Evolutionary conservation across 2,888 invertebrate species (phyloP).

Genomic region (Leucophora obtusa): DNA sequence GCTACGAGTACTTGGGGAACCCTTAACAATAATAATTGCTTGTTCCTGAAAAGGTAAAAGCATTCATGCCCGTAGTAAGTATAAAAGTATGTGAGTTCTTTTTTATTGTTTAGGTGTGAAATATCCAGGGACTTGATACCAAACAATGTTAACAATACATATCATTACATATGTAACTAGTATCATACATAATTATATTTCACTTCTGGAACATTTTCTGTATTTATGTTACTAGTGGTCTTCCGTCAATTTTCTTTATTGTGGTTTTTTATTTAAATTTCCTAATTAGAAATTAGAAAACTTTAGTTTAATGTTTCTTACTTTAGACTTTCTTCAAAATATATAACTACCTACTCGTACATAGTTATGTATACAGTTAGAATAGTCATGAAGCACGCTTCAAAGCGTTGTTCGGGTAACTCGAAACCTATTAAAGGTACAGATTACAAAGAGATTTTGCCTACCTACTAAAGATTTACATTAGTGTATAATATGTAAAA

Average conservation of each 20-base stretch:
- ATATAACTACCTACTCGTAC: slow-evolving; percentile 8
- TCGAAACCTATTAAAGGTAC: slow-evolving; percentile 67
- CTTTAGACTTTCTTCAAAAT: slow-evolving; percentile 10
- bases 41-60: not conserved
- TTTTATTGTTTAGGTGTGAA: slow-evolving; percentile 51
- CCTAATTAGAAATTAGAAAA: slow-evolving; percentile 33
- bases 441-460: slow-evolving; percentile 74
- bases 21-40: slow-evolving; percentile 56
- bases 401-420: slow-evolving; percentile 62
- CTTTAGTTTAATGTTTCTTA: slow-evolving; percentile 14
- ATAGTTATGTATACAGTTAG: slow-evolving; percentile 13
- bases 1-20: slow-evolving; percentile 56
- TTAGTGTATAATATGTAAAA: slow-evolving; percentile 70
- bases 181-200: no score
- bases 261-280: slow-evolving; percentile 24
- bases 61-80: no score
- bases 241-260: no score
- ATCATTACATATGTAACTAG: no score
- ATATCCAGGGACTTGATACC: slow-evolving; percentile 45
- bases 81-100: slow-evolving; percentile 7
- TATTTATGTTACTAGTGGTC: no score
- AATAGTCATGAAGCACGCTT: slow-evolving; percentile 71
- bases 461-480: slow-evolving; percentile 64
- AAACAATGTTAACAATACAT: no score
- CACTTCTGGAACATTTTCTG: no score